Base-by-base conservation (phyloP, 2,888 invertebrate genomes). In the Ceramica pisi region DNA sequence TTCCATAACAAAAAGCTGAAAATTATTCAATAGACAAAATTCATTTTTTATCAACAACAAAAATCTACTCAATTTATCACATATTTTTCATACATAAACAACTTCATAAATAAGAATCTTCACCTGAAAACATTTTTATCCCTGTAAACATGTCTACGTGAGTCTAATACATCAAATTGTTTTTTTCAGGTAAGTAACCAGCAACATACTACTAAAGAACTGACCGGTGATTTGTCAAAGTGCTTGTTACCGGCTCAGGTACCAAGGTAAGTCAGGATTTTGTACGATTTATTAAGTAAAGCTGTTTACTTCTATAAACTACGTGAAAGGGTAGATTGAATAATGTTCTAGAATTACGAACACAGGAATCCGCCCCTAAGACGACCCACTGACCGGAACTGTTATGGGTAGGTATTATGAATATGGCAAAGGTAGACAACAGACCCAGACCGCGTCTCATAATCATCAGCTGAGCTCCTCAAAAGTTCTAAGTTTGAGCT, bases 171-270 rank as follows among this genome's bases (percentile, higher is more conserved):
- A 59, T 57, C 2, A n/a, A 3, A 10, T 70, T 68, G 35, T 70
- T 76, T 57, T 53, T 75, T 80, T 53, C 86, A 85, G 85, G 85
- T 85, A 85, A 87, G 85, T 83, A 53, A 62, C 63, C 73, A 63
- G 0, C 48, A 48, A 53, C 57, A 12, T 59, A 16, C 51, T 64
- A 19, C 51, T 56, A 7, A 44, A 66, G 26, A 44, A 64, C 64
- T 63, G 53, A 31, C 46, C 55, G 63, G 48, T 63, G 21, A 68
- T 79, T 75, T 83, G 61, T 72, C 48, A 72, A 67, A 38, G 60
- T 57, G 31, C 31, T 50, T n/a, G 41, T 55, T 38, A 35, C 35
- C n/a, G n/a, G 23, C 48, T 53, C 21, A 64, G 23, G 21, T 23
- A 50, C 44, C 2, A 14, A 69, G 78, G 86, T 85, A 71, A 83